Evolutionary conservation across 2,888 invertebrate genomes (phyloP), one percentile per base, ranked within the genome.

Genomic region (Subacronicta megacephala): DNA sequence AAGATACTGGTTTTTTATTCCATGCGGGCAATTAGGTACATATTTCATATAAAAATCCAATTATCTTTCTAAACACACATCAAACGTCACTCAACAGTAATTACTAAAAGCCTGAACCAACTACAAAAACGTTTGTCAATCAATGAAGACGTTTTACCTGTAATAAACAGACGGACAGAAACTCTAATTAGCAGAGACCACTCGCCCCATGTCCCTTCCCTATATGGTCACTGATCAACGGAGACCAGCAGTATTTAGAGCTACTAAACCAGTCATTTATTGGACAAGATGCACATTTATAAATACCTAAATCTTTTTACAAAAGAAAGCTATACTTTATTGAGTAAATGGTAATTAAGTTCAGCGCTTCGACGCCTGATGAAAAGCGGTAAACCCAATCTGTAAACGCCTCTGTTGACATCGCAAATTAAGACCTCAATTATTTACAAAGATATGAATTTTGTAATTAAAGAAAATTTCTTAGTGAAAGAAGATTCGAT

Each of bases 141-240:
- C 20, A 44, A 51, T 41, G 55, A 36, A 55, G 38, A 62, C 35
- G 50, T 62, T 54, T 42, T 62, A 50, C 9, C 15, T 7, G n/a
- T 13, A 65, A 51, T 69, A 63, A 63, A 51, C 37, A 16, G 15
- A 47, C 36, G 18, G 57, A 63, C 64, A 35, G 50, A 20, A 20
- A 42, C 36, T 51, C 43, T 65, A 63, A 65, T 65, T 70, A 66
- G 36, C n/a, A 16, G 16, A 29, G 46, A 44, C 35, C 56, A 42
- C 43, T 55, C 26, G 33, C 15, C 43, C 26, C 43, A 42, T 54
- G 55, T 16, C 20, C 42, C 7, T 16, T 3, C 64, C 65, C 13
- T 63, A 47, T 41, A 70, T 7, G 57, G 64, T n/a, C 0, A 13
- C 16, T 9, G 5, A 29, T 36, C 26, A 35, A 57, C 38, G 33